Conservation (phyloP, 2,113 vertebrate genomes). For the Chaenocephalus aceratus region DNA sequence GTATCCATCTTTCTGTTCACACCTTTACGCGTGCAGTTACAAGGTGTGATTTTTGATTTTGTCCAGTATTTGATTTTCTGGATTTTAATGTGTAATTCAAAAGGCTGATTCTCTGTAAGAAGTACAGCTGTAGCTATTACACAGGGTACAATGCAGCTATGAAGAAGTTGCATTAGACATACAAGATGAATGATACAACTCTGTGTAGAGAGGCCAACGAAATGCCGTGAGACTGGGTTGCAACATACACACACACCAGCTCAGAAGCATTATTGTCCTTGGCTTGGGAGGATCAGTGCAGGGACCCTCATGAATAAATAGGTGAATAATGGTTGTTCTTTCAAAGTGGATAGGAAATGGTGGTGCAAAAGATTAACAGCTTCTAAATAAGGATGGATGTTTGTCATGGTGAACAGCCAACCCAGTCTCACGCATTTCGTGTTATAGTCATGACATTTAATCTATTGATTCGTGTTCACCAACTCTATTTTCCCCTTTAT, state of each 20-base stretch:
- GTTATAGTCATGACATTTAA: too few relatives aligned
- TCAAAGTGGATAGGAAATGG: constrained; percentile 36
- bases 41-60: too few relatives aligned
- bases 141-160: neutral
- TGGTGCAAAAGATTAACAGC: constrained; percentile 65
- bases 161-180: neutral
- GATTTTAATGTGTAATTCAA: neutral
- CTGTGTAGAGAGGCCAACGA: neutral
- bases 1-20: too few relatives aligned
- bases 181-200: neutral
- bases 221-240: too few relatives aligned
- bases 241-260: neutral
- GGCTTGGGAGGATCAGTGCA: constrained; percentile 7
- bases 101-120: neutral
- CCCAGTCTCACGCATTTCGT: neutral
- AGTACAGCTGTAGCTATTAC: neutral
- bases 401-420: constrained; percentile 8
- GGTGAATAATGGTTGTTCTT: constrained; percentile 44
- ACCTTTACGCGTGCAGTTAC: too few relatives aligned
- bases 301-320: constrained; percentile 59
- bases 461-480: too few relatives aligned
- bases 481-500: too few relatives aligned
- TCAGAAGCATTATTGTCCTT: constrained; percentile 31
- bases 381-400: constrained; percentile 56
- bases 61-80: neutral